Percentiles rank a stretch among this genome's conserved stretches.
These are phyloP conservation scores for Aphodius granarius DNA, from an alignment of 2,888 invertebrate species.

Conservation along the genomic window DNA sequence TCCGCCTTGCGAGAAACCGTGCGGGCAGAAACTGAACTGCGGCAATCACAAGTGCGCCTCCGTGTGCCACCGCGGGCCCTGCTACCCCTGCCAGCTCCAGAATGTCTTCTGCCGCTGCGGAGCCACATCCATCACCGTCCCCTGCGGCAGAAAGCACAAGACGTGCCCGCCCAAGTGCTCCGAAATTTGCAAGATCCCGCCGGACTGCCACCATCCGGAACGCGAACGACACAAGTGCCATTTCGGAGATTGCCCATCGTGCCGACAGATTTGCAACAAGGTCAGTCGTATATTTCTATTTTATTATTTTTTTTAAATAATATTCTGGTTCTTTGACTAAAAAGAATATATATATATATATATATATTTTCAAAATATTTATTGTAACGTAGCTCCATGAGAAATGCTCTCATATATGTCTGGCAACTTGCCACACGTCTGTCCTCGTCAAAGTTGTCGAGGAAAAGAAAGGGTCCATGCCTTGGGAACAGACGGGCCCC, in stretches of 20 bases:
- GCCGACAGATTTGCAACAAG: slow-evolving; percentile 74
- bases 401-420: slow-evolving; percentile 71
- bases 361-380: too few relatives aligned
- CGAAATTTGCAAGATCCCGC: slow-evolving; percentile 72
- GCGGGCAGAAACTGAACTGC: slow-evolving; percentile 81
- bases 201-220: slow-evolving; percentile 81
- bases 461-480: slow-evolving; percentile 62
- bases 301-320: too few relatives aligned
- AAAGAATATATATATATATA: too few relatives aligned
- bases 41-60: slow-evolving; percentile 84
- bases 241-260: slow-evolving; percentile 81
- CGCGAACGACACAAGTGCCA: slow-evolving; percentile 79
- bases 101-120: slow-evolving; percentile 82
- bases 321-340: too few relatives aligned
- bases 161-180: slow-evolving; percentile 80
- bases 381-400: too few relatives aligned
- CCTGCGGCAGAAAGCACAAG: slow-evolving; percentile 80
- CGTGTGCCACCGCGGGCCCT: slow-evolving; percentile 80
- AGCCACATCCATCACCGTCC: slow-evolving; percentile 73
- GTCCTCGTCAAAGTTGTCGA: slow-evolving; percentile 66
- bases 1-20: slow-evolving; percentile 80
- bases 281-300: too few relatives aligned
- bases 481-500: slow-evolving; percentile 62
- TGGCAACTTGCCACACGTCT: slow-evolving; percentile 73
- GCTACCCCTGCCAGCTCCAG: slow-evolving; percentile 80